phyloP scores from a whole-genome alignment of 1,140 invertebrate species.

The Leptinotarsa undecemlineata region DNA sequence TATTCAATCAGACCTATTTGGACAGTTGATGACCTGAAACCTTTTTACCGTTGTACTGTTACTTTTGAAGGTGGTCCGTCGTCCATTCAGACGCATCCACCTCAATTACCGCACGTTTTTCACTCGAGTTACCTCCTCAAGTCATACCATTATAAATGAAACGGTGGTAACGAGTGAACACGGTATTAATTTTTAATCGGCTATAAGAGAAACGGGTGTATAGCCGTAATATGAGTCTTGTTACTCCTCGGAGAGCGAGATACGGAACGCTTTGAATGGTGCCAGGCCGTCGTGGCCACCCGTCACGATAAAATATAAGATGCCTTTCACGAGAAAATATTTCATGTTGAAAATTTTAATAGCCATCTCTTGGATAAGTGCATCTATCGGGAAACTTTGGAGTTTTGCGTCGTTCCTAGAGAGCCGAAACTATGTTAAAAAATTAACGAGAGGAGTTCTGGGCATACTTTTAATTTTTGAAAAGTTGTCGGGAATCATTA shows the following conservation, averaged over 20 bases:
- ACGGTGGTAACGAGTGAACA: not conserved
- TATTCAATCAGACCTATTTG: too few species aligned
- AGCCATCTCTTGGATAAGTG: not conserved
- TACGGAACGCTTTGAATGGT: not conserved
- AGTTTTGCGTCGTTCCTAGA: not conserved
- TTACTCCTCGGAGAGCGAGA: not conserved
- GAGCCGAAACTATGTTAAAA: not conserved
- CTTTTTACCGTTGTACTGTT: too few species aligned
- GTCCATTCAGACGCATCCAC: too few species aligned
- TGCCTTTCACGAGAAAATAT: slow-evolving; percentile 3
- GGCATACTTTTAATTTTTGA: too few species aligned
- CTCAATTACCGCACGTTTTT: too few species aligned
- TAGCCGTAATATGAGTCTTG: not conserved
- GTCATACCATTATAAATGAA: not conserved
- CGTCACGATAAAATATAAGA: not conserved
- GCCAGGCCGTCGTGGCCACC: not conserved
- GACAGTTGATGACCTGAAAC: too few species aligned
- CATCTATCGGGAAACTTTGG: not conserved
- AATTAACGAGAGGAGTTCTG: not conserved
- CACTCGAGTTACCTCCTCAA: too few species aligned
- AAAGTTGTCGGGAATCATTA: too few species aligned
- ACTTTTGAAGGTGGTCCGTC: too few species aligned
- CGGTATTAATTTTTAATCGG: not conserved
- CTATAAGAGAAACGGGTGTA: not conserved
- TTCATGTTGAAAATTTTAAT: slow-evolving; percentile 6